Percentiles rank a stretch among this genome's conserved stretches.
Evolutionary conservation across 2,113 vertebrate species (phyloP).

Genomic region (Limanda limanda): DNA sequence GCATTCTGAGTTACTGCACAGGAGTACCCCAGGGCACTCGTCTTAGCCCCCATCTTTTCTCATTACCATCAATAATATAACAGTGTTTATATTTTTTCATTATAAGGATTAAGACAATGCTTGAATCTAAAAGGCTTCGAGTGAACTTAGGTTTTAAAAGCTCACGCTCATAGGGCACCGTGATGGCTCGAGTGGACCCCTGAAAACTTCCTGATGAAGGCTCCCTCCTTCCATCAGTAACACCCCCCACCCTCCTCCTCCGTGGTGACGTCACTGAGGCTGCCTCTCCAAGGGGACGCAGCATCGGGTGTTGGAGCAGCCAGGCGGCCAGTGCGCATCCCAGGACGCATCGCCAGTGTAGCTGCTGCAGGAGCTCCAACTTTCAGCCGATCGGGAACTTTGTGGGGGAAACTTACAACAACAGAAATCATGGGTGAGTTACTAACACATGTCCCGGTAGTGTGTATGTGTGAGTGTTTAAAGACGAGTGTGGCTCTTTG

Average conservation of each 20-base stretch:
- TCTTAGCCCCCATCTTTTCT: too few relatives aligned
- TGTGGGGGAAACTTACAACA: constrained; percentile 23
- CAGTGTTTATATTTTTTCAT: too few relatives aligned
- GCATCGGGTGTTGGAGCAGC: constrained; percentile 50
- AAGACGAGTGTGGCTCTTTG: background rate
- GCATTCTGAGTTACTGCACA: too few relatives aligned
- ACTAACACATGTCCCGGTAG: too few relatives aligned
- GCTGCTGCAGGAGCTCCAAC: constrained; percentile 55
- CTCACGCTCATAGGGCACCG: too few relatives aligned
- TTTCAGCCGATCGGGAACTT: constrained; percentile 47
- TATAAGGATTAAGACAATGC: too few relatives aligned
- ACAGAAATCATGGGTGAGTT: background rate
- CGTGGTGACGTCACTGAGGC: constrained; percentile 75
- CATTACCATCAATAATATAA: too few relatives aligned
- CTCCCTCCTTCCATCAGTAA: constrained; percentile 61
- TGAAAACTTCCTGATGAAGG: constrained; percentile 21
- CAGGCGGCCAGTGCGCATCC: constrained; percentile 70
- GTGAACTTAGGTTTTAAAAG: too few relatives aligned
- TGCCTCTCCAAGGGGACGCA: constrained; percentile 70
- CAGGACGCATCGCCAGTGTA: constrained; percentile 62
- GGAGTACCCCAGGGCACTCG: too few relatives aligned
- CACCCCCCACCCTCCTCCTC: constrained; percentile 36
- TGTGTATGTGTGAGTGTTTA: background rate
- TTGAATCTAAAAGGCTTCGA: too few relatives aligned
- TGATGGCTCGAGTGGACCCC: too few relatives aligned